Evolutionary conservation across 2,888 invertebrate species (phyloP).

Genomic region (Corbicula japonica): DNA sequence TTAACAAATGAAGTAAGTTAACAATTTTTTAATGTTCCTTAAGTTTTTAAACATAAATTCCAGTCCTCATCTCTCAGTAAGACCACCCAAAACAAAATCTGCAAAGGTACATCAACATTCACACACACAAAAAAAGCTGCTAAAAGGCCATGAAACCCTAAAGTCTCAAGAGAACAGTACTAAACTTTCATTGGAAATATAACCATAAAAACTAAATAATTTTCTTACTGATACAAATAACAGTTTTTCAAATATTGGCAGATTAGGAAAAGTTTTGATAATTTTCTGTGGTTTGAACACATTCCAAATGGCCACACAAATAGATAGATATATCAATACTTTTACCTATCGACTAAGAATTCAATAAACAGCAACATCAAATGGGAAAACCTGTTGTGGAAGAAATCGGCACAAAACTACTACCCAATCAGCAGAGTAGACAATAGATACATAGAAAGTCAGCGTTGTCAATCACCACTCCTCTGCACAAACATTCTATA

Average conservation of each 20-base stretch:
- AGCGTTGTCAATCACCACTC: conserved; percentile 19
- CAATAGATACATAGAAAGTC: conserved; percentile 10
- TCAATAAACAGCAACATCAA: conserved; percentile 19
- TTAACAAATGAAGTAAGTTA: too few species aligned
- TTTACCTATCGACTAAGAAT: conserved; percentile 33
- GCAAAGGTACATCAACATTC: too few species aligned
- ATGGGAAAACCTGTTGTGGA: conserved; percentile 29
- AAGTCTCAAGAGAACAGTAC: conserved; percentile 5
- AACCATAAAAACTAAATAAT: conserved; percentile 15
- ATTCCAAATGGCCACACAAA: conserved; percentile 59
- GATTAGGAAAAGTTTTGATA: conserved; percentile 34
- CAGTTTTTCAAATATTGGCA: conserved; percentile 21
- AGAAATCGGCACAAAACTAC: too few species aligned
- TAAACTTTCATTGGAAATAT: not conserved
- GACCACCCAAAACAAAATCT: too few species aligned
- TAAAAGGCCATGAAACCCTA: too few species aligned
- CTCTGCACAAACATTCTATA: conserved; percentile 21
- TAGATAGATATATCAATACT: conserved; percentile 26
- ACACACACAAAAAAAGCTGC: too few species aligned
- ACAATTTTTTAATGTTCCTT: too few species aligned
- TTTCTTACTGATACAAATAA: conserved; percentile 16
- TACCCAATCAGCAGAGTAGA: conserved; percentile 19
- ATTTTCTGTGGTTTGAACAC: conserved; percentile 42
- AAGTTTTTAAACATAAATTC: too few species aligned
- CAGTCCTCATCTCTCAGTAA: too few species aligned